phyloP scores from a whole-genome alignment of 2,888 invertebrate genomes.

The Carterocephalus palaemon region DNA sequence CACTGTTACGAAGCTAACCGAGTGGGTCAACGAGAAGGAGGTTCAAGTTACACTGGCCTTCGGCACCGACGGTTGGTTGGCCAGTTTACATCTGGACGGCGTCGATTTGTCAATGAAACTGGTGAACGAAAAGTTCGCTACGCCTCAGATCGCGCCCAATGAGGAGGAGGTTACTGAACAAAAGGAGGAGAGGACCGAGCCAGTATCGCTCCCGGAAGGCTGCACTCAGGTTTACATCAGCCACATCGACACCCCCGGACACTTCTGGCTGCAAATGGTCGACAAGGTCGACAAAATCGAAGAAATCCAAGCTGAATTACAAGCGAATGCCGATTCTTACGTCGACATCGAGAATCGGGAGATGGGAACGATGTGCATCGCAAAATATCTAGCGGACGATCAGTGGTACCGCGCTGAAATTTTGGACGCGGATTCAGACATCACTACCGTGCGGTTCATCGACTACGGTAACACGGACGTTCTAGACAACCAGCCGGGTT shows the following conservation, averaged over 20 bases:
- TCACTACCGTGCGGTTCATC: constrained; percentile 86
- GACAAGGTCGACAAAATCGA: constrained; percentile 78
- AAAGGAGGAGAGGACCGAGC: constrained; percentile 43
- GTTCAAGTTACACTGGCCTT: constrained; percentile 75
- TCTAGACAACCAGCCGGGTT: constrained; percentile 79
- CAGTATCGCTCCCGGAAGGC: constrained; percentile 53
- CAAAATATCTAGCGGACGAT: constrained; percentile 89
- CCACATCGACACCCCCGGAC: constrained; percentile 86
- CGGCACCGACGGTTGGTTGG: constrained; percentile 77
- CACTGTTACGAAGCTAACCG: constrained; percentile 51
- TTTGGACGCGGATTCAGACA: constrained; percentile 86
- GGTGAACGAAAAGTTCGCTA: constrained; percentile 60
- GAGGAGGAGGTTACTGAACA: constrained; percentile 41
- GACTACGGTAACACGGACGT: constrained; percentile 90
- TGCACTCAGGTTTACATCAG: constrained; percentile 79
- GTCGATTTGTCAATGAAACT: constrained; percentile 74
- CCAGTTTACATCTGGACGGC: constrained; percentile 70
- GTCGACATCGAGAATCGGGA: constrained; percentile 77
- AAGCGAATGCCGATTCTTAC: constrained; percentile 75
- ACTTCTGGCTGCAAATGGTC: constrained; percentile 85
- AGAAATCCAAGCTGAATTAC: constrained; percentile 81
- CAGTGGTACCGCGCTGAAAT: constrained; percentile 96
- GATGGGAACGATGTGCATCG: constrained; percentile 83
- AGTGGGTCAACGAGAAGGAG: constrained; percentile 72
- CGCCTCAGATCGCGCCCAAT: constrained; percentile 44